Percentiles rank a stretch among this genome's conserved stretches.
Conservation (phyloP, 1,140 invertebrate species). For the Euschistus heros region DNA sequence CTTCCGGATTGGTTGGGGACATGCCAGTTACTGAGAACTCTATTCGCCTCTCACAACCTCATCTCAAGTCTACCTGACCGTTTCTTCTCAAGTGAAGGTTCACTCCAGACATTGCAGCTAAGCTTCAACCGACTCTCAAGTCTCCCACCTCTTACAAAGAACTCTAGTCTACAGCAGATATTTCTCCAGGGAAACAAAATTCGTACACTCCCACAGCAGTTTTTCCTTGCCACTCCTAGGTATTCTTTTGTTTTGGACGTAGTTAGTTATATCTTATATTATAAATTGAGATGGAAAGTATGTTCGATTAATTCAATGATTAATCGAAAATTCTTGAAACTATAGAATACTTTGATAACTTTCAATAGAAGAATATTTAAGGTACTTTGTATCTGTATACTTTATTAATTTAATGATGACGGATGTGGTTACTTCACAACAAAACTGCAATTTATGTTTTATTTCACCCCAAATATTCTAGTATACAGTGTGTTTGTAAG, state of each 20-base stretch:
- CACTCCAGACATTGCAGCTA: slow-evolving; percentile 56
- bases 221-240: slow-evolving; percentile 57
- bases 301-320: too few relatives aligned
- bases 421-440: too few relatives aligned
- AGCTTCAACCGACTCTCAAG: slow-evolving; percentile 62
- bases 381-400: too few relatives aligned
- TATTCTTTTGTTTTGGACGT: slow-evolving; percentile 29
- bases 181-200: slow-evolving; percentile 67
- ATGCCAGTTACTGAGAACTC: slow-evolving; percentile 55
- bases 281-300: too few relatives aligned
- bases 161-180: slow-evolving; percentile 50
- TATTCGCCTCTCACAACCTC: slow-evolving; percentile 65
- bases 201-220: slow-evolving; percentile 56
- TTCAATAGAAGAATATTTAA: too few relatives aligned
- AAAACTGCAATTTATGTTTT: too few relatives aligned
- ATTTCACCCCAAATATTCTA: too few relatives aligned
- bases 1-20: slow-evolving; percentile 66
- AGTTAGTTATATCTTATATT: too few relatives aligned
- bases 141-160: slow-evolving; percentile 54
- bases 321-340: too few relatives aligned
- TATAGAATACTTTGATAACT: too few relatives aligned
- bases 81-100: slow-evolving; percentile 58
- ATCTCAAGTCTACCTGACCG: slow-evolving; percentile 56
- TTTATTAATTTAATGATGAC: too few relatives aligned
- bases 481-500: too few relatives aligned